These are phyloP conservation scores for Lumbricus terrestris DNA, from an alignment of 2,888 invertebrate genomes.

Conservation along the genomic window DNA sequence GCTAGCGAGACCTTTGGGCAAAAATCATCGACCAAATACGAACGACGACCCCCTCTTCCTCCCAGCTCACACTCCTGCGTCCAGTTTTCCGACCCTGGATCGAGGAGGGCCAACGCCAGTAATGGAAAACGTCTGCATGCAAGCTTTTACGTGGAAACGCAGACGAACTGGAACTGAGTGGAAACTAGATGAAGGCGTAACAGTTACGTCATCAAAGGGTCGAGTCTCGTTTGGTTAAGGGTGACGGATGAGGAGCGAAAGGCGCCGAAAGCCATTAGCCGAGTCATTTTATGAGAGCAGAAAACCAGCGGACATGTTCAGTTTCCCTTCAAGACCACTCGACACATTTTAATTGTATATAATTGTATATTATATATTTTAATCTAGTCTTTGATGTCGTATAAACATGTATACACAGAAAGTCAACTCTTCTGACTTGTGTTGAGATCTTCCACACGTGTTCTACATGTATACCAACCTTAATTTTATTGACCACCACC, in stretches of 20 bases:
- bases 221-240: neutral
- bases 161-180: neutral
- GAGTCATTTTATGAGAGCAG: neutral
- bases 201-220: neutral
- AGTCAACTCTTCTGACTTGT: neutral
- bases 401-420: neutral
- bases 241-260: neutral
- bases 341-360: neutral
- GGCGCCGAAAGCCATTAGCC: neutral
- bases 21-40: neutral
- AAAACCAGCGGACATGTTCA: neutral
- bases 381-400: too few species aligned
- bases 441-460: neutral
- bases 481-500: too few species aligned
- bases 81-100: neutral
- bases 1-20: neutral
- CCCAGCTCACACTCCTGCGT: neutral
- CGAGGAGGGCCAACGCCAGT: neutral
- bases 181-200: neutral
- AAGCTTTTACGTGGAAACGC: neutral
- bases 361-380: too few species aligned
- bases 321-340: neutral
- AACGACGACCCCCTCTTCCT: neutral
- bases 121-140: neutral
- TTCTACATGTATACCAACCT: too few species aligned